Evolutionary conservation across 1,140 invertebrate genomes (phyloP), one percentile per base, ranked within the genome.

Genomic region (Philotrypesis tridentata): DNA sequence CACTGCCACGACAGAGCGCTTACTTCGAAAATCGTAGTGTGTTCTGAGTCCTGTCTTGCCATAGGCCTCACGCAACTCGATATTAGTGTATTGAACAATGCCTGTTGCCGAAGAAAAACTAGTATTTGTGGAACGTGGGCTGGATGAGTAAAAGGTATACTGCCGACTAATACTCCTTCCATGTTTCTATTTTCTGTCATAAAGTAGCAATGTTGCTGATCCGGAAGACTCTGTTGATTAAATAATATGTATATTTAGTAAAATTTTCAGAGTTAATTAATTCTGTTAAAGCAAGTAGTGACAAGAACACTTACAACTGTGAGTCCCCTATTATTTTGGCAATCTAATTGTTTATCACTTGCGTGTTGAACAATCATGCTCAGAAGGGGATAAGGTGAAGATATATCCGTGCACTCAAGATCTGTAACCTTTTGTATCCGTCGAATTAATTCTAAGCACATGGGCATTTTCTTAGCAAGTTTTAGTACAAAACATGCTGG

Each of bases 161-260:
- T 95, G 25, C 93, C 93, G 23, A 99, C 95, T 85, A 97, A 89
- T 40, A 96, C 95, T 4, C 96, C 97, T 71, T 96, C 94, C 90
- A 98, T 93, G 17, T 94, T 94, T 84, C 94, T 94, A 81, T 94
- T 94, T 87, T 97, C 96, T 5, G 96, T 98, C 92, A 99, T 94
- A 89, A 97, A 97, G 89, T 98, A 99, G 88, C 97, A 97, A 89
- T 99, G 98, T 48, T 95, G 95, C 87, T 99, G 97, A 88, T 98
- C 97, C 0, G 97, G 97, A 33, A 99, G 92, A 70, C 95, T 96
- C 94, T 98, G 92, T 79, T 93, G 29, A 55, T n/a, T 71, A n/a
- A 68, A 79, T 5, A 27, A 33, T 4, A 65, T 11, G 27, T 65
- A 27, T 12, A 27, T 9, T 65, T 65, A 27, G 9, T 63, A 21